Conservation (phyloP, 2,888 invertebrate genomes). For the Drosophila neutralis region DNA sequence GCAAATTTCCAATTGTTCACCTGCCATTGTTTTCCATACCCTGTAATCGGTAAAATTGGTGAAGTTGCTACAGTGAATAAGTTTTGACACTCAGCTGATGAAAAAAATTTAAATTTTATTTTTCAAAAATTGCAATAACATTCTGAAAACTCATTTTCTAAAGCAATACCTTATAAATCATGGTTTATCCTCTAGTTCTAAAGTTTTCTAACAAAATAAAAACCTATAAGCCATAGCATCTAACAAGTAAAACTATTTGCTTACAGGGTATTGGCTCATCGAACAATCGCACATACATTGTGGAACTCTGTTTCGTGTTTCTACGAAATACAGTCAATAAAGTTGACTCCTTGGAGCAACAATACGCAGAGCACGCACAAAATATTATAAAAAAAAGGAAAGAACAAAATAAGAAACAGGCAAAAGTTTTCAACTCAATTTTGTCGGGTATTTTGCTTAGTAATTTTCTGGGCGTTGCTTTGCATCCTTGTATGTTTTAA, state of each 20-base stretch:
- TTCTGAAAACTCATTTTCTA: neutral
- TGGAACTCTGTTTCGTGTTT: slow-evolving; percentile 40
- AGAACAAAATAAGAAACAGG: slow-evolving; percentile 4
- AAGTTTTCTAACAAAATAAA: neutral
- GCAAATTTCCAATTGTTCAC: slow-evolving; percentile 7
- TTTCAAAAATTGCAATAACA: neutral
- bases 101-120: too few species aligned
- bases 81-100: neutral
- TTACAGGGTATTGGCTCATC: neutral
- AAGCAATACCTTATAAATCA: neutral
- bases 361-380: slow-evolving; percentile 29
- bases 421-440: slow-evolving; percentile 72
- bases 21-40: slow-evolving; percentile 21
- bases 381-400: neutral
- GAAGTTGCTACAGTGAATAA: neutral
- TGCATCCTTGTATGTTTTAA: slow-evolving; percentile 55
- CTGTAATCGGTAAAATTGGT: neutral
- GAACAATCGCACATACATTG: neutral
- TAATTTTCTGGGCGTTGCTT: slow-evolving; percentile 37
- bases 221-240: neutral
- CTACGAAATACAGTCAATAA: slow-evolving; percentile 68
- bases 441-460: slow-evolving; percentile 54
- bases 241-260: neutral
- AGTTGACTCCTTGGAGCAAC: slow-evolving; percentile 24
- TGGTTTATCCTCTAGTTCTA: neutral